Conservation (phyloP, 2,113 vertebrate genomes). For the Dromiciops gliroides region DNA sequence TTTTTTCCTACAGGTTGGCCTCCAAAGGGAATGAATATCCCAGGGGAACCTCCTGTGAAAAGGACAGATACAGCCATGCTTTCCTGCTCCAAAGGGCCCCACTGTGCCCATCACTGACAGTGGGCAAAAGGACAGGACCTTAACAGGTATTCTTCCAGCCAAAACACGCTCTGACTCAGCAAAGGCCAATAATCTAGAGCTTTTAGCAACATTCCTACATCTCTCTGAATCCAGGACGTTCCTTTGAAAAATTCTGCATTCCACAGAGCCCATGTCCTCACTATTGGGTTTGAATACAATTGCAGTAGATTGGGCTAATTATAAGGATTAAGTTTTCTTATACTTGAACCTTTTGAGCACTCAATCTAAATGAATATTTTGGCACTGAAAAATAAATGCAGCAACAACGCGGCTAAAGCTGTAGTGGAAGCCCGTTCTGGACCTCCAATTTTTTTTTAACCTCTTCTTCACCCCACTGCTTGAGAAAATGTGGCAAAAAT, state of each 20-base stretch:
- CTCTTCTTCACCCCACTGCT: neutral
- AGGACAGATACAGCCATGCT: neutral
- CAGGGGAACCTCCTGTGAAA: neutral
- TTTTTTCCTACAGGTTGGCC: neutral
- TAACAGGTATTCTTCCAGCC: neutral
- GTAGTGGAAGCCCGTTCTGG: neutral
- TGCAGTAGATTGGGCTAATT: neutral
- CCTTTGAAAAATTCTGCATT: neutral
- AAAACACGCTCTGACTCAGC: neutral
- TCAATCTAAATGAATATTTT: neutral
- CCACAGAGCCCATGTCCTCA: neutral
- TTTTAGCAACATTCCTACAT: neutral
- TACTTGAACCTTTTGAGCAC: neutral
- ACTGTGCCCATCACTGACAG: accelerated
- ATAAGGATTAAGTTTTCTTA: neutral
- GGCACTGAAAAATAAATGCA: neutral
- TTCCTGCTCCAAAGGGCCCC: neutral
- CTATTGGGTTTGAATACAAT: neutral
- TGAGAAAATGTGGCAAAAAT: neutral
- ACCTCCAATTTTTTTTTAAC: neutral
- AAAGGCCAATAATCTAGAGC: neutral
- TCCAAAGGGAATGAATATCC: neutral
- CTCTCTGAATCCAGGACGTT: neutral
- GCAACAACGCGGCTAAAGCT: neutral
- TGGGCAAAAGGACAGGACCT: neutral